Evolutionary conservation across 1,140 invertebrate genomes (phyloP).

Genomic region (Coenobita brevimanus): DNA sequence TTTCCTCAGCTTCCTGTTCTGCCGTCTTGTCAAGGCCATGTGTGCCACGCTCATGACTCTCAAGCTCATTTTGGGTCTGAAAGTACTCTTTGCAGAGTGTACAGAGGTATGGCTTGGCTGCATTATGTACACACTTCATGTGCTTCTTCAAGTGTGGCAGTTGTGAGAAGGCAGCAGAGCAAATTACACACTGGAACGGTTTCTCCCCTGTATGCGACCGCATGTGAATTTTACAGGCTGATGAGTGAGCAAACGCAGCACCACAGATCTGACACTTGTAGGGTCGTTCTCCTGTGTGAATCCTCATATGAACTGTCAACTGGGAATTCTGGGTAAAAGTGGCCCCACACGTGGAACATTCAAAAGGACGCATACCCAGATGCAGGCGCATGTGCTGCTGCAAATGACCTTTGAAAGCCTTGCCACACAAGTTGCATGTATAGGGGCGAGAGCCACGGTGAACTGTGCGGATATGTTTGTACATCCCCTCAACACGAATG

Average conservation of each 20-base stretch:
- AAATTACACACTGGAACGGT: conserved; percentile 67
- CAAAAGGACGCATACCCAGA: conserved; percentile 78
- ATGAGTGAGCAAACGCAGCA: conserved; percentile 68
- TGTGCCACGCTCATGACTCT: conserved; percentile 42
- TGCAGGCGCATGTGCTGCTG: conserved; percentile 90
- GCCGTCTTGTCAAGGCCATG: conserved; percentile 61
- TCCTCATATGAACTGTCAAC: conserved; percentile 93
- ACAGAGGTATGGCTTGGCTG: conserved; percentile 68
- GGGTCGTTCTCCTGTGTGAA: conserved; percentile 88
- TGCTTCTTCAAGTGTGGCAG: conserved; percentile 68
- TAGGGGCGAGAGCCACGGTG: conserved; percentile 87
- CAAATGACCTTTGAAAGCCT: conserved; percentile 89
- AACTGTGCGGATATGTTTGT: conserved; percentile 86
- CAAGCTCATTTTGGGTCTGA: conserved; percentile 67
- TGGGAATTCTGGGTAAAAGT: conserved; percentile 95
- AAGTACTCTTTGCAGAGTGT: conserved; percentile 66
- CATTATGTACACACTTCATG: conserved; percentile 69
- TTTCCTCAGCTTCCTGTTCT: conserved; percentile 67
- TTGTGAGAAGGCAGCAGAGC: conserved; percentile 63
- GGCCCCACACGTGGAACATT: conserved; percentile 81
- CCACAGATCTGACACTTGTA: conserved; percentile 79
- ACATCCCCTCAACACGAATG: conserved; percentile 82
- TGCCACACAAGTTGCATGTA: conserved; percentile 90
- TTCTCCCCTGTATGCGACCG: conserved; percentile 69
- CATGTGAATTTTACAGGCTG: conserved; percentile 69